phyloP scores from a whole-genome alignment of 2,113 vertebrate genomes.

The Engystomops pustulosus region DNA sequence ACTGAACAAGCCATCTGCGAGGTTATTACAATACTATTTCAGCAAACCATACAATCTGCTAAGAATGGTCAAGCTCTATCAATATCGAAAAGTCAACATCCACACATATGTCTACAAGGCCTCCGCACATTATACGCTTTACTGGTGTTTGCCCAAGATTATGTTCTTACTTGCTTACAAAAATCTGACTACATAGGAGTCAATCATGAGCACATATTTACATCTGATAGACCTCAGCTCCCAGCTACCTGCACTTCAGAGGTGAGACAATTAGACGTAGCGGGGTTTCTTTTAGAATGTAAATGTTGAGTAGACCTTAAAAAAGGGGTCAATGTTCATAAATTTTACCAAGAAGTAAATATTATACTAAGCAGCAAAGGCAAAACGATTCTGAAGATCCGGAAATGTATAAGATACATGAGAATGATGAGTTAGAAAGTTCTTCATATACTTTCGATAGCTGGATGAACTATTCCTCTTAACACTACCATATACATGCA shows the following conservation, averaged over 20 bases:
- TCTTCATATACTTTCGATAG: too few relatives aligned
- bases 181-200: not conserved
- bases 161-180: constrained; percentile 28
- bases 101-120: not conserved
- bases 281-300: constrained; percentile 3
- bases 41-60: constrained; percentile 7
- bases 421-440: too few relatives aligned
- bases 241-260: constrained; percentile 34
- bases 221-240: constrained; percentile 30
- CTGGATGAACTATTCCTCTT: too few relatives aligned
- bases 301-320: not conserved
- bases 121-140: constrained; percentile 7
- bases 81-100: constrained; percentile 60
- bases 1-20: constrained; percentile 17
- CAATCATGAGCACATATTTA: constrained; percentile 41
- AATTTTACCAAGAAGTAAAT: not conserved
- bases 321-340: not conserved
- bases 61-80: constrained; percentile 62
- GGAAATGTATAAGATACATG: too few relatives aligned
- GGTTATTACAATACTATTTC: constrained; percentile 1
- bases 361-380: not conserved
- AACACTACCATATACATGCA: too few relatives aligned
- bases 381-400: not conserved
- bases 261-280: not conserved
- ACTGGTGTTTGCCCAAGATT: constrained; percentile 42